These are phyloP conservation scores for Drosophila nasuta DNA, from an alignment of 1,140 invertebrate genomes.

Conservation along the genomic window DNA sequence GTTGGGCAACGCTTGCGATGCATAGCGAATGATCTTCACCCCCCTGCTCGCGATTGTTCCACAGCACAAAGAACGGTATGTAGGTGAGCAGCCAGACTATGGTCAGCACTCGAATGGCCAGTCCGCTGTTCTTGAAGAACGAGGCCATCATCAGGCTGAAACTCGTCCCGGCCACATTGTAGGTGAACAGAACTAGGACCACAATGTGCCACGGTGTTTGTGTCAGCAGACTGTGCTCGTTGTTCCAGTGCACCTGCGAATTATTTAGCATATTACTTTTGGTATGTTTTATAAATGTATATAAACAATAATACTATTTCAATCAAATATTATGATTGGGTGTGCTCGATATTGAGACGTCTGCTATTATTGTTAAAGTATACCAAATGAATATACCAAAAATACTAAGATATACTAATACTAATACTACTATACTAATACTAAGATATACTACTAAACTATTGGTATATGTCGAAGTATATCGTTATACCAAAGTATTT, in stretches of 20 bases:
- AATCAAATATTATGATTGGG: neutral
- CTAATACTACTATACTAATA: neutral
- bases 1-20: conserved; percentile 53
- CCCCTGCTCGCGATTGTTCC: conserved; percentile 33
- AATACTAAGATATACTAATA: neutral
- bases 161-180: conserved; percentile 39
- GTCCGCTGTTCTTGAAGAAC: conserved; percentile 45
- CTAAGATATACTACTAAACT: neutral
- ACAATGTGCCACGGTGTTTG: conserved; percentile 52
- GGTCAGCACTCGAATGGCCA: conserved; percentile 42
- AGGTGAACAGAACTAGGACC: conserved; percentile 36
- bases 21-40: conserved; percentile 3
- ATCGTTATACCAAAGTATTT: too few species aligned
- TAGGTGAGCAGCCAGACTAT: conserved; percentile 57
- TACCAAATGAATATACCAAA: neutral
- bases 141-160: conserved; percentile 56
- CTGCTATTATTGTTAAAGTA: too few species aligned
- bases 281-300: too few species aligned
- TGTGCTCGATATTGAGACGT: too few species aligned
- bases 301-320: too few species aligned
- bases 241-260: conserved; percentile 60
- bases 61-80: conserved; percentile 61
- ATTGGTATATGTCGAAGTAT: too few species aligned
- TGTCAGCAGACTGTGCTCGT: conserved; percentile 36
- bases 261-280: too few species aligned